Evolutionary conservation across 2,113 vertebrate genomes (phyloP).

Genomic region (Notothenia coriiceps): DNA sequence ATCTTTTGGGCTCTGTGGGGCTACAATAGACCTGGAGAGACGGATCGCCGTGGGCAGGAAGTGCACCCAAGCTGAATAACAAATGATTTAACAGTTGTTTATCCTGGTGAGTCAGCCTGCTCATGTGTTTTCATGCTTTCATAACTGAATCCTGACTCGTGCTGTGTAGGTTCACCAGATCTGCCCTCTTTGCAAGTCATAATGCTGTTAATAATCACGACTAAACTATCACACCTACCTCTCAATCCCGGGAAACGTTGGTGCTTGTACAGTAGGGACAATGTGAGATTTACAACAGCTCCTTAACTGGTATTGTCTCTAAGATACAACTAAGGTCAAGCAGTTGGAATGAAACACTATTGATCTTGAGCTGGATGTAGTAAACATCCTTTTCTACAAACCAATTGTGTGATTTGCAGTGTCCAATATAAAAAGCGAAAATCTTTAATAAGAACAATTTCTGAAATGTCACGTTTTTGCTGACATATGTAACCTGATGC

Average conservation of each 20-base stretch:
- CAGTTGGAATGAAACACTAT: slow-evolving; percentile 10
- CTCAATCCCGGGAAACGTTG: slow-evolving; percentile 8
- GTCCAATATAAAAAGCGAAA: not conserved
- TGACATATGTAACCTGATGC: too few relatives aligned
- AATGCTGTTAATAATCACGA: slow-evolving; percentile 24
- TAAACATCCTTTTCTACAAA: not conserved
- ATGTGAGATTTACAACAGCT: slow-evolving; percentile 29
- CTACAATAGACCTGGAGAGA: slow-evolving; percentile 61
- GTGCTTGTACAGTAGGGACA: slow-evolving; percentile 17
- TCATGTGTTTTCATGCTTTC: slow-evolving; percentile 65
- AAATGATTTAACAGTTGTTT: slow-evolving; percentile 76
- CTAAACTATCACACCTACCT: not conserved
- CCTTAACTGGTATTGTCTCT: not conserved
- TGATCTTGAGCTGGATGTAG: slow-evolving; percentile 24
- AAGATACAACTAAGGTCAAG: slow-evolving; percentile 22
- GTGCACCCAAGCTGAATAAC: slow-evolving; percentile 59
- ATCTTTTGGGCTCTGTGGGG: slow-evolving; percentile 62
- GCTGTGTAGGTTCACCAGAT: slow-evolving; percentile 42
- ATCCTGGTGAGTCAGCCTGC: slow-evolving; percentile 62
- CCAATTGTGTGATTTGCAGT: not conserved
- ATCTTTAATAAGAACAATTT: not conserved
- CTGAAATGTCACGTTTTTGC: not conserved
- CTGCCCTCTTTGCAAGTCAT: slow-evolving; percentile 6
- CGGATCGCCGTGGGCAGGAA: slow-evolving; percentile 61
- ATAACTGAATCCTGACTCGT: slow-evolving; percentile 27